Conservation (phyloP, 2,888 invertebrate genomes). For the Ophion slaviceki region DNA sequence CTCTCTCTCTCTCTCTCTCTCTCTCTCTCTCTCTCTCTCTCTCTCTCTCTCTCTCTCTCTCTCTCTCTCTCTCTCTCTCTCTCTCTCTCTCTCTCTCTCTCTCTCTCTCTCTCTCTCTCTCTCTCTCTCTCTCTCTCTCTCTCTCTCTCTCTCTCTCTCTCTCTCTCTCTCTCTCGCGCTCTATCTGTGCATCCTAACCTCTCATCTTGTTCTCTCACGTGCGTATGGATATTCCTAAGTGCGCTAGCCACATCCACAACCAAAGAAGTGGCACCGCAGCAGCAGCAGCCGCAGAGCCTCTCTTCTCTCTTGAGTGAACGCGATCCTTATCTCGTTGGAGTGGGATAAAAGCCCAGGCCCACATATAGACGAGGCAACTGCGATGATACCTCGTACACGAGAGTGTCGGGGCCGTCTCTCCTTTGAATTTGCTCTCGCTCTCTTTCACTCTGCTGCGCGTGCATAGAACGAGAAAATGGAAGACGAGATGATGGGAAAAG, state of each 20-base stretch:
- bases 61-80: no score
- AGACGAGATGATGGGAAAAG: constrained; percentile 62
- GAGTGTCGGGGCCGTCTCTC: constrained; percentile 78
- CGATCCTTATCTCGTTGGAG: constrained; percentile 80
- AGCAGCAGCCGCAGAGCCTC: constrained; percentile 23
- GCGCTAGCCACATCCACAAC: constrained; percentile 38
- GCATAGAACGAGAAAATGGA: constrained; percentile 26
- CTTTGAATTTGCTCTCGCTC: constrained; percentile 59
- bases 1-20: no score
- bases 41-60: no score
- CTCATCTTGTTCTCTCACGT: constrained; percentile 45
- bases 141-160: constrained; percentile 28
- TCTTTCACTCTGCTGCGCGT: constrained; percentile 25
- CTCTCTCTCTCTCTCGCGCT: no score
- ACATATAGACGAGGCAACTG: constrained; percentile 72
- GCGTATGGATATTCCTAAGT: constrained; percentile 49
- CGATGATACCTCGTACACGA: constrained; percentile 79
- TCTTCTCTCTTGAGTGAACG: constrained; percentile 67
- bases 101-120: no score
- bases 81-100: no score
- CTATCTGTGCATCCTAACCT: constrained; percentile 27
- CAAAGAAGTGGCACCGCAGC: constrained; percentile 14
- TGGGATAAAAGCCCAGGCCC: constrained; percentile 81
- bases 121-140: constrained; percentile 72
- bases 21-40: no score